Base-by-base conservation (phyloP, 2,797 vertebrate genomes). In the Lutjanus campechanus region DNA sequence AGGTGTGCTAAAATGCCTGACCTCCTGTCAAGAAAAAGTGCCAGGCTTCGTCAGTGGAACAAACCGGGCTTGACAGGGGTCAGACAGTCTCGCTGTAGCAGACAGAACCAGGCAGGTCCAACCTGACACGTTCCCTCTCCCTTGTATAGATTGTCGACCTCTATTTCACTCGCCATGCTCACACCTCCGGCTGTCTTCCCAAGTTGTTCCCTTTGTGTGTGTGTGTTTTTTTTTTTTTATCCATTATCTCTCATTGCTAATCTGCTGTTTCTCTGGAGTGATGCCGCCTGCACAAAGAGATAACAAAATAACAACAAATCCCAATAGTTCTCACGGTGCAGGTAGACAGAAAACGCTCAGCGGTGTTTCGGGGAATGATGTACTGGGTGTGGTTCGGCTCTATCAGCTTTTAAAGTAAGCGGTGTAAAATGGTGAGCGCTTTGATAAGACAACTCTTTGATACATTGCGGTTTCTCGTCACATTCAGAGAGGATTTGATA, bases 1-100 rank as follows among this genome's bases (percentile, higher is more conserved):
- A 92, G 92, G 89, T 92, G 93, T 93, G 90, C 85, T 91, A 80
- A 90, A 91, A 89, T 7, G 72, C 84, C 88, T 85, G 89, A 91
- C 87, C 91, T 84, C 60, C 89, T 89, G 94, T 94, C 93, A 81
- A 46, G 69, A 88, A 61, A 70, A 86, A 85, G 83, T 62, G 85
- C 79, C 29, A 8, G 65, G 81, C 79, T 69, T 61, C 4, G 43
- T 82, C 81, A 62, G 75, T 13, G 81, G 75, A 92, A 88, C 91
- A 94, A 88, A 93, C 87, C 79, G 1, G 62, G 50, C 86, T 59
- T 84, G 91, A 95, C 85, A 91, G 91, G 88, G 92, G 93, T 86
- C 92, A 93, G 93, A 88, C 77, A 87, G 79, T 50, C 68, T 62
- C 8, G 85, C 79, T 67, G 80, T 15, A 78, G 86, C 73, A 73